Evolutionary conservation across 2,888 invertebrate species (phyloP), one percentile per base, ranked within the genome.

Genomic region (Rhagium mordax): DNA sequence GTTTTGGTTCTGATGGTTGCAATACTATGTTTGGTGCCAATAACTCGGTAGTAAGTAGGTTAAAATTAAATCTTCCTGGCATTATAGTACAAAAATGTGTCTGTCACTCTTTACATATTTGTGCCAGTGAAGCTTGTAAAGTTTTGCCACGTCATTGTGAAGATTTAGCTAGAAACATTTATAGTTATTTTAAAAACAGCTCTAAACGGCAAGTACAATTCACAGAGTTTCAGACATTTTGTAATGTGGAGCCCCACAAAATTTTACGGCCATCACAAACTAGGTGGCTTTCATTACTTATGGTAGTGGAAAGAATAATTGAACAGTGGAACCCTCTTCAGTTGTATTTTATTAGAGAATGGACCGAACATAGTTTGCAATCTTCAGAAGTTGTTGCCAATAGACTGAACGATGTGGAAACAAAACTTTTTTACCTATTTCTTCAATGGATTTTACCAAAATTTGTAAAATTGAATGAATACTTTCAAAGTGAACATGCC

Each of bases 141-240:
- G 76, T 78, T 21, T 75, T 86, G 2, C 85, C 85, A n/a, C 72
- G 82, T 70, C 74, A 71, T 0, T 79, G 82, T 24, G 84, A 85
- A 74, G 82, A 84, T 71, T 71, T 24, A 6, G 81, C 84, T 6
- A 77, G 83, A 67, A 76, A 76, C 21, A 75, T 85, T 59, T 84
- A 82, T 70, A 74, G 47, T 15, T 81, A 77, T 72, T 82, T 84
- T 72, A 70, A 78, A 33, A 67, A 55, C 53, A 76, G 73, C 49
- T 41, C 70, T 24, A 75, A 74, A 48, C 53, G 74, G 18, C 68
- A 73, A 69, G 57, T 21, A 13, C 48, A 70, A 21, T 78, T 73
- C 18, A 18, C 0, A 21, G 24, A 62, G 57, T 70, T 64, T 48
- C 70, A 70, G 16, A 24, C 18, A 24, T 77, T 78, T 71, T 70